phyloP scores from a whole-genome alignment of 2,888 invertebrate genomes.

The Villa cingulata region DNA sequence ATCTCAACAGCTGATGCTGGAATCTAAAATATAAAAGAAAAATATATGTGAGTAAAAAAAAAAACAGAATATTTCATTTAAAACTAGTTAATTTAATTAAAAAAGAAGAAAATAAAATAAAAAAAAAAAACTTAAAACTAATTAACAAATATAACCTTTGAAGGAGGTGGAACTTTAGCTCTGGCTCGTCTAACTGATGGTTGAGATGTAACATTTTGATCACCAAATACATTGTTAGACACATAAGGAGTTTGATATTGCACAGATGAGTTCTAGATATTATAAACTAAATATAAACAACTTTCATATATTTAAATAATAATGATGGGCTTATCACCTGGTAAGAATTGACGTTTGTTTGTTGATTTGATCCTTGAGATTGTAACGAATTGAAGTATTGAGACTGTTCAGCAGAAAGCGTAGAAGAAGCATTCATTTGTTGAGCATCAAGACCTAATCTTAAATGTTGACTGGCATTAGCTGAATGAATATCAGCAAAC shows the following conservation, averaged over 20 bases:
- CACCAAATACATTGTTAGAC: conserved; percentile 28
- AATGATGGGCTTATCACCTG: conserved; percentile 5
- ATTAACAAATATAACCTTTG: conserved; percentile 45
- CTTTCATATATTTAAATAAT: not conserved
- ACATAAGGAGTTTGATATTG: conserved; percentile 32
- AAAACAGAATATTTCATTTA: conserved; percentile 4
- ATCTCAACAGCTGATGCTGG: conserved; percentile 91
- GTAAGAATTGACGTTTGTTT: conserved; percentile 12
- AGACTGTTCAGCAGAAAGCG: conserved; percentile 47
- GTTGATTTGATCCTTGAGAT: conserved; percentile 24
- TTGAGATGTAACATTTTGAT: conserved; percentile 20
- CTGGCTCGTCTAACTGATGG: conserved; percentile 43
- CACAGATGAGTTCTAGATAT: conserved; percentile 21
- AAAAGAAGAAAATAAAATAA: too few relatives aligned
- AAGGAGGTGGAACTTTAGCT: conserved; percentile 69
- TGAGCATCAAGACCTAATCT: conserved; percentile 24
- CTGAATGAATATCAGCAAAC: conserved; percentile 30
- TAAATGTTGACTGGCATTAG: conserved; percentile 26
- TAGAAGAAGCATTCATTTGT: conserved; percentile 44
- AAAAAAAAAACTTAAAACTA: too few relatives aligned
- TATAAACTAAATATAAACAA: too few relatives aligned
- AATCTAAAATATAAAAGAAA: conserved; percentile 47
- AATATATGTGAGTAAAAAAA: conserved; percentile 1
- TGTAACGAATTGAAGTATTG: conserved; percentile 44
- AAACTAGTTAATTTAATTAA: not conserved